These are phyloP conservation scores for Plecturocebus donacophilus DNA, from an alignment of 2,113 vertebrate genomes.

Conservation along the genomic window DNA sequence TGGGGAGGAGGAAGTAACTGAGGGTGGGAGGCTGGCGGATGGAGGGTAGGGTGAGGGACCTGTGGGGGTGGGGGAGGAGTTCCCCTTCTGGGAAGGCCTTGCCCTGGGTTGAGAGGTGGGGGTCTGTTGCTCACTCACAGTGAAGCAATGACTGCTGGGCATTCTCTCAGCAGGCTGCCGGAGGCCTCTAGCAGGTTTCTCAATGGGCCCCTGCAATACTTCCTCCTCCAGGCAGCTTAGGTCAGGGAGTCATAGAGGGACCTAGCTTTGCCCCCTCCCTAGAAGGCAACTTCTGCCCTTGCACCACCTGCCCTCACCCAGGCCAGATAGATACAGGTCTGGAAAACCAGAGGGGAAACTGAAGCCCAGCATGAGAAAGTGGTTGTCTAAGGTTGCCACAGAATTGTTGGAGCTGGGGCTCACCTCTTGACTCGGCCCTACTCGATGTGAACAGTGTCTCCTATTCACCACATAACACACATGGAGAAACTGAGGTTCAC, in stretches of 20 bases:
- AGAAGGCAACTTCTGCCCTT: not conserved
- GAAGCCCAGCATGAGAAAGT: conserved; percentile 24
- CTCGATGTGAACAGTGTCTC: not conserved
- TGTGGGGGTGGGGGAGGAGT: conserved; percentile 46
- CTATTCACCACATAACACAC: not conserved
- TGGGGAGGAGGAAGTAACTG: conserved; percentile 67
- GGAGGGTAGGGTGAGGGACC: conserved; percentile 44
- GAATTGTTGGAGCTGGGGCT: not conserved
- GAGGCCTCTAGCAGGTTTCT: conserved; percentile 53
- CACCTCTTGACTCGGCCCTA: not conserved
- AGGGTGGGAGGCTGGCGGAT: conserved; percentile 7
- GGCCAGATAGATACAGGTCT: not conserved
- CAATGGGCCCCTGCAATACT: conserved; percentile 65
- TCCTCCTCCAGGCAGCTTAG: conserved; percentile 52
- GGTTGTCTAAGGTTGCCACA: not conserved
- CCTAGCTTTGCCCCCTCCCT: not conserved
- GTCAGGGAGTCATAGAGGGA: not conserved
- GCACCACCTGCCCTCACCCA: not conserved
- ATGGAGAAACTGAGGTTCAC: not conserved
- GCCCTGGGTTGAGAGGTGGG: not conserved
- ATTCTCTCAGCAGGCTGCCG: not conserved
- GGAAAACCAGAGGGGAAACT: conserved; percentile 12
- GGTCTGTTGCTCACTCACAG: conserved; percentile 48
- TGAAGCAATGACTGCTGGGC: conserved; percentile 62
- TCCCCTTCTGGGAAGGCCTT: conserved; percentile 67